Evolutionary conservation across 1,140 invertebrate genomes (phyloP).

Genomic region (Elysia chlorotica): DNA sequence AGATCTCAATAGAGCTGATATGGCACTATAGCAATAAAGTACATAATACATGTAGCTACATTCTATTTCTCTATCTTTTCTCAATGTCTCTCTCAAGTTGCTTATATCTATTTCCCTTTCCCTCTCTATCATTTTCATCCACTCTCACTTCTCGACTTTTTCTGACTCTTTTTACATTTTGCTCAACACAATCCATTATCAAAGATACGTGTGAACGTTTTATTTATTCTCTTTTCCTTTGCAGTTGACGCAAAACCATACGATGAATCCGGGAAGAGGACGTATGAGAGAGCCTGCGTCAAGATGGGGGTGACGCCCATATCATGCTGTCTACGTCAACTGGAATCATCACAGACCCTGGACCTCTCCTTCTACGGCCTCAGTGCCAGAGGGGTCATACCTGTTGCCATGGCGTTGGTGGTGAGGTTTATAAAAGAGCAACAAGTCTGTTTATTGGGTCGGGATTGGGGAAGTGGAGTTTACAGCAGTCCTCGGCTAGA

Average conservation of each 20-base stretch:
- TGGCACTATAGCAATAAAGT: too few relatives aligned
- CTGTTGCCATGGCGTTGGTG: conserved; percentile 48
- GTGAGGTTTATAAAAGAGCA: too few relatives aligned
- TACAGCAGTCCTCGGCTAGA: too few relatives aligned
- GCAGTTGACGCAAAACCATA: conserved; percentile 35
- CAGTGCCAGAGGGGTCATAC: conserved; percentile 45
- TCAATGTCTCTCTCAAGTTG: too few relatives aligned
- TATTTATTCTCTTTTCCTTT: not conserved
- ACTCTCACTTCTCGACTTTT: not conserved
- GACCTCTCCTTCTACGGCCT: conserved; percentile 49
- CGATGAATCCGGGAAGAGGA: conserved; percentile 46
- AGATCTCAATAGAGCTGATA: too few relatives aligned
- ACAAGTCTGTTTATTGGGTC: too few relatives aligned
- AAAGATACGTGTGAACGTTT: too few relatives aligned
- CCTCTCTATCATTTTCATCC: not conserved
- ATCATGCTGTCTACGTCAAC: conserved; percentile 35
- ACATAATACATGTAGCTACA: too few relatives aligned
- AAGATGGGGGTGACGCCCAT: conserved; percentile 45
- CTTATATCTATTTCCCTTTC: not conserved
- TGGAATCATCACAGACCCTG: conserved; percentile 33
- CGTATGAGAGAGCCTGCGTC: conserved; percentile 49
- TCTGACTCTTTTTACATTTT: not conserved
- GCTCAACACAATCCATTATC: too few relatives aligned
- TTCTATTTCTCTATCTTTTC: too few relatives aligned
- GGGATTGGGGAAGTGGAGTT: not conserved